These are phyloP conservation scores for Scaptodrosophila lebanonensis DNA, from an alignment of 1,140 invertebrate genomes.

Conservation along the genomic window DNA sequence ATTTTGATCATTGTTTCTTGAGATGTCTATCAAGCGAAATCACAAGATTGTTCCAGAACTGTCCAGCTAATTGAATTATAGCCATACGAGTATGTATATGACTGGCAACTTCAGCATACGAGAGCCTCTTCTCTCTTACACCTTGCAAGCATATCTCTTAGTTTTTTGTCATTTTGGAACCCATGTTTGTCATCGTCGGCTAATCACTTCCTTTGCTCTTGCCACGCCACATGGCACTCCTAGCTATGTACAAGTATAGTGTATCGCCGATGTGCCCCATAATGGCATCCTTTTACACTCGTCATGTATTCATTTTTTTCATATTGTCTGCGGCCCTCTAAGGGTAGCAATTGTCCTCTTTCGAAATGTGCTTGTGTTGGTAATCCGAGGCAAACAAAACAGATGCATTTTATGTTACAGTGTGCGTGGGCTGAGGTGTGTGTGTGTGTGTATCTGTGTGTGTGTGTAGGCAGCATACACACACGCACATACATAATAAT, in stretches of 20 bases:
- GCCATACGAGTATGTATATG: too few relatives aligned
- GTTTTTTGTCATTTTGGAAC: background rate
- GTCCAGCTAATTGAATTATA: too few relatives aligned
- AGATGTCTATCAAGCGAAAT: too few relatives aligned
- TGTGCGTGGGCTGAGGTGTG: slow-evolving; percentile 12
- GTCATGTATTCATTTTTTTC: slow-evolving; percentile 36
- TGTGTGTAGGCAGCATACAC: slow-evolving; percentile 33
- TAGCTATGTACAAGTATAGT: background rate
- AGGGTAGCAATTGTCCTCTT: slow-evolving; percentile 36
- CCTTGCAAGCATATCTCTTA: background rate
- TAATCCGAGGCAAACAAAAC: slow-evolving; percentile 41
- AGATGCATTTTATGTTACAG: slow-evolving; percentile 51
- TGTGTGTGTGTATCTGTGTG: slow-evolving; percentile 3
- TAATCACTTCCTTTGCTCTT: slow-evolving; percentile 55
- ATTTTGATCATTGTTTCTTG: too few relatives aligned
- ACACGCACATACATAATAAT: slow-evolving; percentile 18
- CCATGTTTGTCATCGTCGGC: slow-evolving; percentile 58
- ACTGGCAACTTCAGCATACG: too few relatives aligned
- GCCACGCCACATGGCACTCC: slow-evolving; percentile 34
- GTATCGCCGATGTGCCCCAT: slow-evolving; percentile 4
- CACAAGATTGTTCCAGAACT: too few relatives aligned
- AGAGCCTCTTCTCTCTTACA: background rate
- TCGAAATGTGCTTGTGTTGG: slow-evolving; percentile 11
- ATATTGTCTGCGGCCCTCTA: slow-evolving; percentile 32
- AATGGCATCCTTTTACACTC: slow-evolving; percentile 68